phyloP scores from a whole-genome alignment of 2,888 invertebrate species.

The Drosophila suboccidentalis region DNA sequence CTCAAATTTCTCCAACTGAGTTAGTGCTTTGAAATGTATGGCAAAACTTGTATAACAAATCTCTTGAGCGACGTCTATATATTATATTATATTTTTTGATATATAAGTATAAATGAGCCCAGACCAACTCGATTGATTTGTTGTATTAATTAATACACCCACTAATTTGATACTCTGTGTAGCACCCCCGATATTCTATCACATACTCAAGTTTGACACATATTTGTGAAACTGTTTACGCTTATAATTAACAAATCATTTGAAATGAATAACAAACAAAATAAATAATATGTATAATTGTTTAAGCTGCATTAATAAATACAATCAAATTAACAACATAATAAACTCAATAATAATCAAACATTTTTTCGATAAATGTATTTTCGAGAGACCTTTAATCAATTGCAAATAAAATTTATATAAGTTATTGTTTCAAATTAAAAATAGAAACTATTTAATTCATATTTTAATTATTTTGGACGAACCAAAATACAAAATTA shows the following conservation, averaged over 20 bases:
- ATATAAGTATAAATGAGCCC: slow-evolving; percentile 80
- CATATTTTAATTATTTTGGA: slow-evolving; percentile 10
- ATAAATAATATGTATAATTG: slow-evolving; percentile 16
- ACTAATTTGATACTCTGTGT: slow-evolving; percentile 29
- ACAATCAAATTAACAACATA: slow-evolving; percentile 28
- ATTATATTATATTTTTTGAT: slow-evolving; percentile 76
- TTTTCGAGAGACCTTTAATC: slow-evolving; percentile 69
- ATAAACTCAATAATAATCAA: slow-evolving; percentile 28
- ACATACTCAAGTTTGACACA: slow-evolving; percentile 45
- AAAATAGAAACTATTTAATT: too few relatives aligned
- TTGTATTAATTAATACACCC: slow-evolving; percentile 46
- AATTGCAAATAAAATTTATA: slow-evolving; percentile 20
- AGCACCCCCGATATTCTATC: slow-evolving; percentile 31
- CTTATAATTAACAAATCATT: slow-evolving; percentile 54
- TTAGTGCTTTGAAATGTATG: slow-evolving; percentile 49
- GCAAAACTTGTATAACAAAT: slow-evolving; percentile 61
- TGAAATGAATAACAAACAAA: slow-evolving; percentile 11
- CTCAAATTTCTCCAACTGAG: slow-evolving; percentile 62
- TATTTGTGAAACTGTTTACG: slow-evolving; percentile 73
- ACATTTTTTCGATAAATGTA: slow-evolving; percentile 72
- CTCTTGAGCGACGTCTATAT: slow-evolving; percentile 78
- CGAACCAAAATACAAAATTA: slow-evolving; percentile 26
- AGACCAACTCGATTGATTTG: slow-evolving; percentile 82
- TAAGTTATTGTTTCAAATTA: slow-evolving; percentile 17
- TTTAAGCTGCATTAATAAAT: slow-evolving; percentile 21